Evolutionary conservation across 2,113 vertebrate species (phyloP).

Genomic region (Halichoeres trimaculatus): DNA sequence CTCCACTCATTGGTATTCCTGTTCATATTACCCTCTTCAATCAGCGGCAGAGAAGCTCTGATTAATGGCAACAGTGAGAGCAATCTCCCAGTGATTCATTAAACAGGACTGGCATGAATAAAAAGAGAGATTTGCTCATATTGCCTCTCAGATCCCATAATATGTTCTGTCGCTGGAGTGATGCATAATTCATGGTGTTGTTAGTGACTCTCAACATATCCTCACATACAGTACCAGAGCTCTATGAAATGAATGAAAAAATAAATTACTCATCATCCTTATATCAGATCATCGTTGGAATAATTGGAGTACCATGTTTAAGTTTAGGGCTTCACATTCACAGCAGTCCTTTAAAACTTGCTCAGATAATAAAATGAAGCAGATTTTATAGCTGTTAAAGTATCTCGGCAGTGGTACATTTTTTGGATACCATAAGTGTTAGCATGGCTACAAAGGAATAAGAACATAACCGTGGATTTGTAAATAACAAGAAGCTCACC

Average conservation of each 20-base stretch:
- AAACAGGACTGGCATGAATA: constrained; percentile 78
- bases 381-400: constrained; percentile 57
- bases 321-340: constrained; percentile 51
- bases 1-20: constrained; percentile 79
- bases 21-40: constrained; percentile 79
- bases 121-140: constrained; percentile 79
- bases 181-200: constrained; percentile 81
- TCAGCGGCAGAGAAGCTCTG: constrained; percentile 74
- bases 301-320: constrained; percentile 55
- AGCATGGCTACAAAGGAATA: too few relatives aligned
- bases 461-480: too few relatives aligned
- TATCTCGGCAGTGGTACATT: constrained; percentile 53
- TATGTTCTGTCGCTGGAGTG: constrained; percentile 69
- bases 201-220: constrained; percentile 59
- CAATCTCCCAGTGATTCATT: constrained; percentile 79
- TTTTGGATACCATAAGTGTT: not conserved
- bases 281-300: constrained; percentile 53
- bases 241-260: constrained; percentile 44
- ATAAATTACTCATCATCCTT: constrained; percentile 56
- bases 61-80: constrained; percentile 80
- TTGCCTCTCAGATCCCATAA: constrained; percentile 79
- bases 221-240: constrained; percentile 30
- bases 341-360: constrained; percentile 59
- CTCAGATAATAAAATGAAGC: constrained; percentile 63
- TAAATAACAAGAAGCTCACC: too few relatives aligned